Evolutionary conservation across 2,888 invertebrate species (phyloP), one percentile per base, ranked within the genome.

Genomic region (Tinea trinotella): DNA sequence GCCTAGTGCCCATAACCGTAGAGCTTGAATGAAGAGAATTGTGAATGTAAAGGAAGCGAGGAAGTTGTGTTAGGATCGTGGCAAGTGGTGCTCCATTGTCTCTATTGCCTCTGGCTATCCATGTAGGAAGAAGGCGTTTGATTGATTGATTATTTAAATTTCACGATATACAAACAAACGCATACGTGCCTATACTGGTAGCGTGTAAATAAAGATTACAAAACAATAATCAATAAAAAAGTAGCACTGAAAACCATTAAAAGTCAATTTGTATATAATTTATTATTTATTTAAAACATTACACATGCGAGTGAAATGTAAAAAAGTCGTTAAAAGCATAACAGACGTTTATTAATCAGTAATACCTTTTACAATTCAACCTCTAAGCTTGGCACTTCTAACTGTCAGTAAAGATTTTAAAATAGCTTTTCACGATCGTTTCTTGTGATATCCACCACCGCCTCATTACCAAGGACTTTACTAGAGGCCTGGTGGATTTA

Each of bases 371-470:
- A 40, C 40, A 40, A 13, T 2, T n/a, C 13, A 40, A 48, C 20
- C 48, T 48, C 20, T 48, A 48, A 48, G 48, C 48, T 4, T 19
- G 20, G 18, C 48, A 48, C 48, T 52, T 49, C 15, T 17, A 55
- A 52, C 56, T 56, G 52, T 48, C 53, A 53, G 19, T 56, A 56
- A 57, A 57, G 24, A 18, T 50, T 50, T 53, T 22, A 53, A 57
- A 56, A 57, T 57, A 53, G 56, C 55, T 55, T 55, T 57, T 54
- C 52, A 57, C n/a, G 55, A 55, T 46, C 13, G 34, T 12, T 34
- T 12, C 9, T 52, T 35, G 50, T 4, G 24, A 24, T 24, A 20
- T n/a, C 22, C 30, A 35, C 24, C 20, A 36, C 53, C 2, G 20
- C 44, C 36, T 54, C 54, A 56, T 56, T 54, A 56, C 22, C 13